Evolutionary conservation across 2,797 vertebrate species (phyloP).

Genomic region (Acipenser oxyrinchus): DNA sequence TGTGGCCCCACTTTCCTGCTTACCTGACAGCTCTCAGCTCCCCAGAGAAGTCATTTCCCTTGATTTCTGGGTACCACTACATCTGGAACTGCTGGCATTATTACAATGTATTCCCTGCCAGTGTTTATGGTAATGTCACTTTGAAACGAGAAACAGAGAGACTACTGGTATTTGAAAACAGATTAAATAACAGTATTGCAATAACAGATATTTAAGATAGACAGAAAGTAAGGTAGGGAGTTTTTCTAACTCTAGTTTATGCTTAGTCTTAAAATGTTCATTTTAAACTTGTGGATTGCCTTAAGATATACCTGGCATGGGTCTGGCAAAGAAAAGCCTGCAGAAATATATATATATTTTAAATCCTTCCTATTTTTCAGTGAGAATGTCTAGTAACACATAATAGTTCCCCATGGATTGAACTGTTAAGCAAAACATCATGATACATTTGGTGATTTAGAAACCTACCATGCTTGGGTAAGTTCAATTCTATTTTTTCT

Average conservation of each 20-base stretch:
- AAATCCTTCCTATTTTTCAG: neutral
- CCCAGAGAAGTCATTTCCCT: constrained; percentile 23
- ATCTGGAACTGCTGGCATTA: too few relatives aligned
- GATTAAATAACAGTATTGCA: too few relatives aligned
- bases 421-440: neutral
- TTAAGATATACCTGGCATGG: neutral
- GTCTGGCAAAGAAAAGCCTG: neutral
- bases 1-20: constrained; percentile 25
- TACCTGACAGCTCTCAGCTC: constrained; percentile 23
- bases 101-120: too few relatives aligned
- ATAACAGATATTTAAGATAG: too few relatives aligned
- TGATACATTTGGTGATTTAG: neutral
- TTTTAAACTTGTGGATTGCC: neutral
- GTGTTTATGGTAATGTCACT: too few relatives aligned
- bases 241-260: too few relatives aligned
- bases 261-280: neutral
- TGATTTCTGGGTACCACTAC: neutral
- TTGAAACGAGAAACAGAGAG: too few relatives aligned
- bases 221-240: too few relatives aligned
- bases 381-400: neutral
- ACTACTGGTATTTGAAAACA: too few relatives aligned
- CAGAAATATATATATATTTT: neutral
- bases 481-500: neutral
- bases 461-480: constrained; percentile 1
- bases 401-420: neutral